These are phyloP conservation scores for Drosophila sp. DNA, from an alignment of 1,140 invertebrate genomes.

Conservation along the genomic window DNA sequence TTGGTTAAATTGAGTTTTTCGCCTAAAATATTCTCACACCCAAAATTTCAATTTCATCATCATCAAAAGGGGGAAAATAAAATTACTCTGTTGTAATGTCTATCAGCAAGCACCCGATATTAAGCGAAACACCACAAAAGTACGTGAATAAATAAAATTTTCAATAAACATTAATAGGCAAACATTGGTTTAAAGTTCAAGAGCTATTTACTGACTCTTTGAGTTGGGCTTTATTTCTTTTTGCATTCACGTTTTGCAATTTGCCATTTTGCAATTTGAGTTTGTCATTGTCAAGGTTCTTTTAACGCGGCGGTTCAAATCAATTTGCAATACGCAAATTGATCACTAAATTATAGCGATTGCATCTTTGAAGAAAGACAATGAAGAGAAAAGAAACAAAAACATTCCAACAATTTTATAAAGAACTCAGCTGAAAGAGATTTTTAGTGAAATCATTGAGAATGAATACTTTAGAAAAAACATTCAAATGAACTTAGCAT, in stretches of 20 bases:
- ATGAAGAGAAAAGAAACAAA: neutral
- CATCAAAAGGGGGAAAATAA: slow-evolving; percentile 47
- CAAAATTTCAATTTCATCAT: slow-evolving; percentile 67
- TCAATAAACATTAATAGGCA: slow-evolving; percentile 49
- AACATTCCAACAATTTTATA: neutral
- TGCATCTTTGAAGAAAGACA: neutral
- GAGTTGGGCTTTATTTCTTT: slow-evolving; percentile 43
- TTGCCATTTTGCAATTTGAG: slow-evolving; percentile 55
- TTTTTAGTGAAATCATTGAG: neutral
- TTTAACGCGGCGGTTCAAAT: neutral
- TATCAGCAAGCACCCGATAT: slow-evolving; percentile 3
- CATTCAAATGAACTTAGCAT: too few relatives aligned
- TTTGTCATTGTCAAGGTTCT: slow-evolving; percentile 71
- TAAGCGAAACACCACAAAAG: slow-evolving; percentile 24
- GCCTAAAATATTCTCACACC: slow-evolving; percentile 63
- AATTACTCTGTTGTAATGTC: slow-evolving; percentile 26
- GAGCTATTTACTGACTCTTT: slow-evolving; percentile 14
- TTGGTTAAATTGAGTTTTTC: slow-evolving; percentile 54
- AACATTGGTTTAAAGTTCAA: slow-evolving; percentile 68
- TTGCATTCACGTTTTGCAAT: slow-evolving; percentile 72
- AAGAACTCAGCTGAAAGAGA: neutral
- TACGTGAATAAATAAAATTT: slow-evolving; percentile 58
- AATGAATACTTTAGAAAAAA: neutral
- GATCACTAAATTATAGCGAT: neutral
- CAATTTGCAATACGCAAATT: slow-evolving; percentile 38